Conservation (phyloP, 2,888 invertebrate species). For the Harpalus rubripes region DNA sequence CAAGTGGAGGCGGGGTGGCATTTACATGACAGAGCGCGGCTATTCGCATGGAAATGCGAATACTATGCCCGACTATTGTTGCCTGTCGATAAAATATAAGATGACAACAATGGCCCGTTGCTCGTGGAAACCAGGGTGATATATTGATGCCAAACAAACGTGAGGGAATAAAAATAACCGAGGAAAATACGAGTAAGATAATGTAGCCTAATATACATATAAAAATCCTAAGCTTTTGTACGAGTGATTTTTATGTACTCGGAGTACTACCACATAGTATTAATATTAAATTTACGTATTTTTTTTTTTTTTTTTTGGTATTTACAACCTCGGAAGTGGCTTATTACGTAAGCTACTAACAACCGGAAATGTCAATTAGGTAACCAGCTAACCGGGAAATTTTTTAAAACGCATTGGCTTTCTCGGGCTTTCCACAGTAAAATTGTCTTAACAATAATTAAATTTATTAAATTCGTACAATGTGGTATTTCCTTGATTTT, state of each 20-base stretch:
- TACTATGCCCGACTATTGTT: slow-evolving; percentile 75
- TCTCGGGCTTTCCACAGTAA: too few relatives aligned
- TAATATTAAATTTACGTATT: not conserved
- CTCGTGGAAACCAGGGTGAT: slow-evolving; percentile 60
- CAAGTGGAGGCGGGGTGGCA: slow-evolving; percentile 64
- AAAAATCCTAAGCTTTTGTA: not conserved
- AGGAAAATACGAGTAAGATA: not conserved
- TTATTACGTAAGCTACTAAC: too few relatives aligned
- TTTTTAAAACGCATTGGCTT: too few relatives aligned
- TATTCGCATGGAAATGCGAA: slow-evolving; percentile 77
- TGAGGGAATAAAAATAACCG: not conserved
- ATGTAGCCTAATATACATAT: not conserved
- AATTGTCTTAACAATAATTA: too few relatives aligned
- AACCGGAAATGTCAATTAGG: too few relatives aligned
- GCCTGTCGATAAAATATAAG: slow-evolving; percentile 78
- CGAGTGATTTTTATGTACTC: not conserved
- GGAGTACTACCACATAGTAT: not conserved
- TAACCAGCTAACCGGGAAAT: too few relatives aligned
- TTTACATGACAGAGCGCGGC: slow-evolving; percentile 77
- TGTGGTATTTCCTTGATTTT: too few relatives aligned
- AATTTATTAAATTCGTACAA: too few relatives aligned
- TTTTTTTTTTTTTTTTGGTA: too few relatives aligned
- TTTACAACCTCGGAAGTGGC: too few relatives aligned
- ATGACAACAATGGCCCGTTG: slow-evolving; percentile 75
- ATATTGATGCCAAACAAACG: slow-evolving; percentile 62